Conservation (phyloP, 1,140 invertebrate species). For the Spodoptera litura region DNA sequence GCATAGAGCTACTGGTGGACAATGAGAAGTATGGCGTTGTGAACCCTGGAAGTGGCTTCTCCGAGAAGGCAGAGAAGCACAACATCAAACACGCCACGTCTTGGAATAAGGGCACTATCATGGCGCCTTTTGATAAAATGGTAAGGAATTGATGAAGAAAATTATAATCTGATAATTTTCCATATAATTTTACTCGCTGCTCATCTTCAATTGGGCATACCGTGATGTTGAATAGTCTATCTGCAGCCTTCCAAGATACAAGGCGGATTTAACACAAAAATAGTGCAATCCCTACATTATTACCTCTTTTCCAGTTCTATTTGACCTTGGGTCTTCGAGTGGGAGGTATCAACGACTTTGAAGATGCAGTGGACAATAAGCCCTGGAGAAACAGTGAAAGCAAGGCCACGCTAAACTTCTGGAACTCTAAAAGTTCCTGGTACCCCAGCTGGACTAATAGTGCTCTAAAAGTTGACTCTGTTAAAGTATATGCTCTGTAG, state of each 20-base stretch:
- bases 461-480: conserved; percentile 88
- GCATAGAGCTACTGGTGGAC: conserved; percentile 74
- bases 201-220: no score
- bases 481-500: conserved; percentile 87
- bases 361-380: conserved; percentile 87
- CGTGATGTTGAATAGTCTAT: no score
- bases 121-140: conserved; percentile 77
- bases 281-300: no score
- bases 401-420: conserved; percentile 88
- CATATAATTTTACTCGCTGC: no score
- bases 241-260: no score
- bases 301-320: conserved; percentile 88
- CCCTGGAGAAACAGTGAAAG: conserved; percentile 90
- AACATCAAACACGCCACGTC: conserved; percentile 69
- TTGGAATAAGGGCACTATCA: conserved; percentile 73
- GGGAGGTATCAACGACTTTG: conserved; percentile 91
- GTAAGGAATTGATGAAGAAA: conserved; percentile 45
- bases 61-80: conserved; percentile 60
- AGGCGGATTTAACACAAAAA: no score
- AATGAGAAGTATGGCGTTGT: conserved; percentile 70
- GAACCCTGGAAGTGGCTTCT: conserved; percentile 74
- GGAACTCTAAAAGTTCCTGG: conserved; percentile 87
- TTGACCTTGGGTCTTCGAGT: conserved; percentile 91
- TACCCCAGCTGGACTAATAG: conserved; percentile 87
- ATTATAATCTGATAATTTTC: no score